Evolutionary conservation across 2,888 invertebrate species (phyloP).

Genomic region (Amphipyra tragopoginis): DNA sequence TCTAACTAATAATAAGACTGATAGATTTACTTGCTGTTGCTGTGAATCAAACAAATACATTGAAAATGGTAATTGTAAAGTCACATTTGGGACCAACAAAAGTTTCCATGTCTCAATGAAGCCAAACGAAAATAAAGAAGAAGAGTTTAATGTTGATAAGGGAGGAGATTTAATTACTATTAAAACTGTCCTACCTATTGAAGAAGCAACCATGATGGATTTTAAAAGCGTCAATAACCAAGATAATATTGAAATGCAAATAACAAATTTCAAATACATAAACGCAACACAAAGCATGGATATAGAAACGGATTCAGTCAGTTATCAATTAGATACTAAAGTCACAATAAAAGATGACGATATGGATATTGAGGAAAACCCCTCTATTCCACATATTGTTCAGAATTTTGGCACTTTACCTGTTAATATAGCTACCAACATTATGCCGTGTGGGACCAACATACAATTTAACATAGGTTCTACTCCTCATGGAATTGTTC

Average conservation of each 20-base stretch:
- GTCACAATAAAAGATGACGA: slow-evolving; percentile 32
- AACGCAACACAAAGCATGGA: slow-evolving; percentile 34
- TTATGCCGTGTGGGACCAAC: slow-evolving; percentile 24
- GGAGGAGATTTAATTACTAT: background rate
- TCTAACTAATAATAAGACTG: slow-evolving; percentile 61
- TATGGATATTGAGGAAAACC: slow-evolving; percentile 66
- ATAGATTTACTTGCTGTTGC: slow-evolving; percentile 67
- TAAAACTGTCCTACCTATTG: background rate
- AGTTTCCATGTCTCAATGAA: slow-evolving; percentile 9
- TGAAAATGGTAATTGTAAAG: slow-evolving; percentile 38
- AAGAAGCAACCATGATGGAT: slow-evolving; percentile 19
- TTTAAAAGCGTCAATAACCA: slow-evolving; percentile 1
- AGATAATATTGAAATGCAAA: slow-evolving; percentile 20
- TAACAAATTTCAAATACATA: slow-evolving; percentile 31
- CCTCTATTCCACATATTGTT: background rate
- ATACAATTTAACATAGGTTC: slow-evolving; percentile 66
- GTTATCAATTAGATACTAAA: background rate
- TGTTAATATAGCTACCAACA: slow-evolving; percentile 4
- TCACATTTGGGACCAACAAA: slow-evolving; percentile 51
- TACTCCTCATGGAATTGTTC: background rate
- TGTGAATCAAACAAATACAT: slow-evolving; percentile 64
- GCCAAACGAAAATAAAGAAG: background rate
- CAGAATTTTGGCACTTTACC: slow-evolving; percentile 3
- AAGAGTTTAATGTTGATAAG: background rate
- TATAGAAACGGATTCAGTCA: slow-evolving; percentile 18